Base-by-base conservation (phyloP, 2,797 vertebrate species). In the Gymnothorax reevesii region DNA sequence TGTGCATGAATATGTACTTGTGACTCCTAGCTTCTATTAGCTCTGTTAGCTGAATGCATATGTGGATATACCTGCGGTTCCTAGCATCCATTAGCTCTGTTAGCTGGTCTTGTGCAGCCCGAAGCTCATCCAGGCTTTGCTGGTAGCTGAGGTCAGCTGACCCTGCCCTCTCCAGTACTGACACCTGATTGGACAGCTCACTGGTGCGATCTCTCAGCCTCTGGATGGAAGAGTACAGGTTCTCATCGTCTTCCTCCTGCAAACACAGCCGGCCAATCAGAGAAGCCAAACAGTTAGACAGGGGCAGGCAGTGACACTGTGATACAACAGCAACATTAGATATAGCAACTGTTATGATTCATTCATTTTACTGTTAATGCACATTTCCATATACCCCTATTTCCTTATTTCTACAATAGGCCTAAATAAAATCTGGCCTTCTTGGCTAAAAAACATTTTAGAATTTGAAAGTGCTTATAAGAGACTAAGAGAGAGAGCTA, bases 231-330 rank as follows among this genome's bases (percentile, higher is more conserved):
- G 95, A 96, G 93, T 97, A 97, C 84, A 97, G 91, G 92, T 97
- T 97, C 93, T 97, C 96, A 4, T 97, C 97, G 0, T 97, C 97
- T 90, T 97, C 97, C 88, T 97, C 97, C 97, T 97, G 93, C 79
- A 84, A 60, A 33, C 2, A 52, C 27, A 6, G 0, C 57, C 25
- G 71, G 27, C 42, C 64, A 17, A 71, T 84, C 52, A 82, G 64
- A 87, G 8, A 85, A 73, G 27, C 0, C 33, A 69, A 3, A 2
- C 25, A n/a, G 33, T 55, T 5, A 80, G 5, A 20, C 3, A 8
- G 2, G 13, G 20, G 8, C 17, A 7, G 60, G 3, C 22, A 3
- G 13, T 49, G 12, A n/a, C 22, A 25, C 27, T 60, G 25, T 9
- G 57, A 57, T 3, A n/a, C 13, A 49, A 42, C 33, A 42, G 33